Base-by-base conservation (phyloP, 2,113 vertebrate genomes). In the Vidua macroura region DNA sequence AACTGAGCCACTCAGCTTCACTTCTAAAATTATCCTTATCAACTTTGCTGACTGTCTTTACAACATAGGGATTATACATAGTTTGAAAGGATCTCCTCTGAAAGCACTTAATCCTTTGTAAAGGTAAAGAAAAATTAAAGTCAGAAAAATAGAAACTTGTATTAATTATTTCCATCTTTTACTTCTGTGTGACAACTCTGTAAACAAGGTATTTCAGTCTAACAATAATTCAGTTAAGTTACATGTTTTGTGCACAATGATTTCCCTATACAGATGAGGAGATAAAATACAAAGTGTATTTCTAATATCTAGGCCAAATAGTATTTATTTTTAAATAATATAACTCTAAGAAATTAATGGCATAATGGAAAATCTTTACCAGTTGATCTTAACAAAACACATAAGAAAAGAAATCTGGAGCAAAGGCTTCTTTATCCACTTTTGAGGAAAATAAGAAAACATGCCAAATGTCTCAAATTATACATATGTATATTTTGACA, bases 21-120 rank as follows among this genome's bases (percentile, higher is more conserved):
- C 83, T 95, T 93, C 93, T 94, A 92, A 97, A 93, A 91, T 92
- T 88, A 88, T 53, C 67, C 62, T 67, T 89, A 92, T 37, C 68
- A 88, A 37, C 44, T 87, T 83, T 90, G 68, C 79, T 92, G 93
- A 90, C 51, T 92, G 55, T 77, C 67, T 94, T 88, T 83, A 75
- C 48, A 60, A 90, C 25, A 37, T 11, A 72, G 30, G 60, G 15
- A 17, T 92, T 88, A 56, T 39, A 18, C 2, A 37, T 16, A 56
- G 48, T 72, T 90, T 81, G 31, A 88, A 88, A 72, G 31, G 4
- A 78, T 56, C 28, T 88, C 20, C 76, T 77, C 60, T 68, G 39
- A 91, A 95, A 80, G 13, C 44, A 81, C 39, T 56, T 70, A 37
- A 81, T 83, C 35, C 48, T 48, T 94, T 63, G 6, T 20, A 92